Evolutionary conservation across 2,113 vertebrate species (phyloP).

Genomic region (Alces alces): DNA sequence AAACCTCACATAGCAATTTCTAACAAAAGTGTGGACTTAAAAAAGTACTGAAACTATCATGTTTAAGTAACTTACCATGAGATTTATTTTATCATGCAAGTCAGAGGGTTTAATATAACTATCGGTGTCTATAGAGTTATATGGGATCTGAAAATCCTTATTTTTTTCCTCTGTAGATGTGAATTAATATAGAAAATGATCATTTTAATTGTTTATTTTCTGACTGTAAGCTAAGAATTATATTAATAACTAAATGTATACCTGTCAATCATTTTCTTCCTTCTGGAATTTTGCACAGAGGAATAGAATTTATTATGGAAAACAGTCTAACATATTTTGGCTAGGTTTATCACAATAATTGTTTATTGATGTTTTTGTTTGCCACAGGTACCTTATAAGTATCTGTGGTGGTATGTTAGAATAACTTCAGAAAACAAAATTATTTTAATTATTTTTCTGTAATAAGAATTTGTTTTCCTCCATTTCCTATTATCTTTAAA

Average conservation of each 20-base stretch:
- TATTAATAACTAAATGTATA: slow-evolving; percentile 41
- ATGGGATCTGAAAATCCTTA: slow-evolving; percentile 20
- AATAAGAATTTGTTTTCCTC: slow-evolving; percentile 43
- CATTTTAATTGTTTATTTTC: slow-evolving; percentile 42
- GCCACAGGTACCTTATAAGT: slow-evolving; percentile 32
- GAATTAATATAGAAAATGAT: slow-evolving; percentile 37
- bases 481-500: slow-evolving; percentile 1
- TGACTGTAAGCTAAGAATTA: neutral
- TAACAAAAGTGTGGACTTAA: neutral
- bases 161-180: neutral
- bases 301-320: slow-evolving; percentile 34
- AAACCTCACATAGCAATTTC: neutral
- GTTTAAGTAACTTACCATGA: slow-evolving; percentile 10
- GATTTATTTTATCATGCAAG: neutral
- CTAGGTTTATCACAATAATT: slow-evolving; percentile 61
- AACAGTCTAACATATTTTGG: slow-evolving; percentile 1
- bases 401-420: slow-evolving; percentile 27
- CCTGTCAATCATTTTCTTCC: slow-evolving; percentile 43
- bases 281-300: slow-evolving; percentile 54
- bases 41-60: neutral
- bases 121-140: neutral
- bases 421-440: slow-evolving; percentile 37
- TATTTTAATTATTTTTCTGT: slow-evolving; percentile 49
- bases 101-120: slow-evolving; percentile 22
- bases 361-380: slow-evolving; percentile 60